Evolutionary conservation across 1,140 invertebrate species (phyloP).

Genomic region (Papilio helenus): DNA sequence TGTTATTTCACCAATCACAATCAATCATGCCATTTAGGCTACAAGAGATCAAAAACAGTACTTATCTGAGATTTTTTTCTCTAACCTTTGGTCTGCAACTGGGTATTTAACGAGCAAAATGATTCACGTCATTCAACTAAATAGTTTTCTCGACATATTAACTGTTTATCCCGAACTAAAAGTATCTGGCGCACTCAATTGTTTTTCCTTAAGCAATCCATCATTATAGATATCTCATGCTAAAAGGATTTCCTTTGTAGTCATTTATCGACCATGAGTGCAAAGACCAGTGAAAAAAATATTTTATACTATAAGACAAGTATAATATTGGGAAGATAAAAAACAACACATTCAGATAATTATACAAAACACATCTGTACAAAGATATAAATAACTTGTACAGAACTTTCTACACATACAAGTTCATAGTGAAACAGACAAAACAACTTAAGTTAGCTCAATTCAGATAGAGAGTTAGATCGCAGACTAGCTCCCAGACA

Average conservation of each 20-base stretch:
- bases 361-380: background rate
- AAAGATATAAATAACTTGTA: background rate
- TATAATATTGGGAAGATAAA: too few relatives aligned
- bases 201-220: too few relatives aligned
- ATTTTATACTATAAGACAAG: too few relatives aligned
- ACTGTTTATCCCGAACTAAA: background rate
- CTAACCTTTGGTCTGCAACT: too few relatives aligned
- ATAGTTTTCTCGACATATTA: background rate
- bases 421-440: slow-evolving; percentile 26
- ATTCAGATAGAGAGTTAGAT: slow-evolving; percentile 10
- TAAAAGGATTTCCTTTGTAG: too few relatives aligned
- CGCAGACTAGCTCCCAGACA: slow-evolving; percentile 32
- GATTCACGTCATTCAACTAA: background rate
- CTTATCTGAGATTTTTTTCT: background rate
- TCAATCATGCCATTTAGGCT: too few relatives aligned
- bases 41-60: too few relatives aligned
- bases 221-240: too few relatives aligned
- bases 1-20: too few relatives aligned
- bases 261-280: too few relatives aligned
- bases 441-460: slow-evolving; percentile 33
- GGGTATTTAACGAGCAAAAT: background rate
- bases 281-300: too few relatives aligned
- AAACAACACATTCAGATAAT: background rate
- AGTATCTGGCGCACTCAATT: background rate
- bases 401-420: background rate